Evolutionary conservation across 2,113 vertebrate species (phyloP).

Genomic region (Peucedramus taeniatus): DNA sequence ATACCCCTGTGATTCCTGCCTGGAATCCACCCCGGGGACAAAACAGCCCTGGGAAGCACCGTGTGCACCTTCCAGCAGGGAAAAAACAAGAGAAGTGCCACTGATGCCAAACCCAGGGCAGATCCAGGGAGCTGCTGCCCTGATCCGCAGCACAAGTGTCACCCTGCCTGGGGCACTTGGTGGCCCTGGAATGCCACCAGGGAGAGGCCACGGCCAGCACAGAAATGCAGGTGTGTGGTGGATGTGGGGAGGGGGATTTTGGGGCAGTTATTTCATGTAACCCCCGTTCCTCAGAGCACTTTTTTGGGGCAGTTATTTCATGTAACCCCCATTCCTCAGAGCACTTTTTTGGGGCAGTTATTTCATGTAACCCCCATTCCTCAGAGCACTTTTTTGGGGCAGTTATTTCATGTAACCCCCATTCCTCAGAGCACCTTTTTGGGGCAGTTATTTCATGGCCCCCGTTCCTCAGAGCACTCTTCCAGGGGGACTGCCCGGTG

Average conservation of each 20-base stretch:
- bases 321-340: accelerated
- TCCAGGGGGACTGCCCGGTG: too few species aligned
- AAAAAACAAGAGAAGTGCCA: not conserved
- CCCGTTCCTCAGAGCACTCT: not conserved
- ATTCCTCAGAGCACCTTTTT: not conserved
- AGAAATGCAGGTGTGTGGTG: not conserved
- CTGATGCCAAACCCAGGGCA: not conserved
- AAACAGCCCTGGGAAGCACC: not conserved
- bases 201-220: not conserved
- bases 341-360: not conserved
- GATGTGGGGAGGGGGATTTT: not conserved
- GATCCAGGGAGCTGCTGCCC: not conserved
- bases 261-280: accelerated
- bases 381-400: not conserved
- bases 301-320: not conserved
- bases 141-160: accelerated
- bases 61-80: not conserved
- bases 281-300: not conserved
- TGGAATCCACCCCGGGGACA: accelerated
- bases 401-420: accelerated
- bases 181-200: not conserved
- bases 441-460: not conserved
- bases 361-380: accelerated
- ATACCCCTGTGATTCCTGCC: not conserved
- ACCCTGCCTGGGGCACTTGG: not conserved